Evolutionary conservation across 2,797 vertebrate species (phyloP).

Genomic region (Ataeniobius toweri): DNA sequence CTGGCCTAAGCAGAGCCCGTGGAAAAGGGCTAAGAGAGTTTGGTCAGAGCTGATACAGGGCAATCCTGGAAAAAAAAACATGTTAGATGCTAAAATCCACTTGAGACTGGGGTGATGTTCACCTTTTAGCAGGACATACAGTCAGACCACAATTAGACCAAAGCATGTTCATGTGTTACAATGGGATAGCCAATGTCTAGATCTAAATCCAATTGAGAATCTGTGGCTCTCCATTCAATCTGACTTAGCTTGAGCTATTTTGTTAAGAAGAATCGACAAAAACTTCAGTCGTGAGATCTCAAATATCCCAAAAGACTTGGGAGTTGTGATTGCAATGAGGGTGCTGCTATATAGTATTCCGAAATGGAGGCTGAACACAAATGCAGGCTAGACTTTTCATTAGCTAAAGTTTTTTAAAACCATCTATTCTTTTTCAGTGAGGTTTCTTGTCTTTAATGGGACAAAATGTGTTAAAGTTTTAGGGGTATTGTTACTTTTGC

Average conservation of each 20-base stretch:
- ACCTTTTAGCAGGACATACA: background rate
- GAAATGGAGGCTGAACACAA: background rate
- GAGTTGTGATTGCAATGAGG: background rate
- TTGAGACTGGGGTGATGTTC: background rate
- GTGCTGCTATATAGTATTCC: too few species aligned
- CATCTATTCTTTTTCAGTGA: background rate
- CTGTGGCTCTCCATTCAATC: background rate
- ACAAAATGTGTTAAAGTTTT: background rate
- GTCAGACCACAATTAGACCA: background rate
- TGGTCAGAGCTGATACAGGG: background rate
- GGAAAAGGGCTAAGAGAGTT: too few species aligned
- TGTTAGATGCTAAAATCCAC: background rate
- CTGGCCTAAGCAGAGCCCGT: too few species aligned
- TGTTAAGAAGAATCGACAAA: background rate
- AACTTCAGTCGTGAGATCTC: background rate
- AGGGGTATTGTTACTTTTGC: background rate
- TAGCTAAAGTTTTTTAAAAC: background rate
- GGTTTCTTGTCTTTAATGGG: background rate
- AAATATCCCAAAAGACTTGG: background rate
- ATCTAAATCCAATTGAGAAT: background rate
- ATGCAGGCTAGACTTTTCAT: background rate
- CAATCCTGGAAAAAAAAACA: background rate
- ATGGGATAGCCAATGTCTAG: background rate
- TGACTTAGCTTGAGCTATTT: background rate
- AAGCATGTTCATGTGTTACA: background rate